phyloP scores from a whole-genome alignment of 2,797 vertebrate genomes.

The Hemitrygon akajei region DNA sequence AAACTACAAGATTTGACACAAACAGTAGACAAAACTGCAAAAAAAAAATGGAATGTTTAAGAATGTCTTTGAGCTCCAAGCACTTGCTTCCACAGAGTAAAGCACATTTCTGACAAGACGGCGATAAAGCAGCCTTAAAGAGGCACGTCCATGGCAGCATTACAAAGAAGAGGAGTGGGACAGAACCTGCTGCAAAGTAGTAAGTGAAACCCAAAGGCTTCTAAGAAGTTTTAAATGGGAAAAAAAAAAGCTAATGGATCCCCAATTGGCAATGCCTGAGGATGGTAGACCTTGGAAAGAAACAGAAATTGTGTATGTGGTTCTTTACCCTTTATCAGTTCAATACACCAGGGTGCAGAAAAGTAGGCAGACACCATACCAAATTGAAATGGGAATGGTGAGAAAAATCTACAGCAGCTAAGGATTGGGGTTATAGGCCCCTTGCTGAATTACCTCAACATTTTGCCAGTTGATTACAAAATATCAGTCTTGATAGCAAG shows the following conservation, averaged over 20 bases:
- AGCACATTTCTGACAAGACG: not conserved
- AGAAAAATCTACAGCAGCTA: not conserved
- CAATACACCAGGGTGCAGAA: no score
- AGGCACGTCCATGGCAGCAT: not conserved
- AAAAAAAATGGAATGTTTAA: no score
- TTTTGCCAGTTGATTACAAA: not conserved
- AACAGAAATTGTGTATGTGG: not conserved
- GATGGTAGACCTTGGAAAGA: not conserved
- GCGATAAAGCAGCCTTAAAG: not conserved
- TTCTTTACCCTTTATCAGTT: not conserved
- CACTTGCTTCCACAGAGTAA: not conserved
- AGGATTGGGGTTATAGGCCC: not conserved
- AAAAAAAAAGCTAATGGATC: not conserved
- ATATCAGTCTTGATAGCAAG: not conserved
- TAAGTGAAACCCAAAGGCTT: not conserved
- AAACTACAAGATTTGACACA: no score
- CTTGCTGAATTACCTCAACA: not conserved
- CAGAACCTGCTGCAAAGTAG: not conserved
- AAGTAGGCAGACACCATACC: not conserved
- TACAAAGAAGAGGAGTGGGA: not conserved
- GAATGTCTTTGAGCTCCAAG: not conserved
- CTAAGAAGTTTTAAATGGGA: not conserved
- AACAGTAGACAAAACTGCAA: no score
- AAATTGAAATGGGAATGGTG: not conserved
- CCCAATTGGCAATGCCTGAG: not conserved